Conservation (phyloP, 1,140 invertebrate species). For the Achatina immaculata region DNA sequence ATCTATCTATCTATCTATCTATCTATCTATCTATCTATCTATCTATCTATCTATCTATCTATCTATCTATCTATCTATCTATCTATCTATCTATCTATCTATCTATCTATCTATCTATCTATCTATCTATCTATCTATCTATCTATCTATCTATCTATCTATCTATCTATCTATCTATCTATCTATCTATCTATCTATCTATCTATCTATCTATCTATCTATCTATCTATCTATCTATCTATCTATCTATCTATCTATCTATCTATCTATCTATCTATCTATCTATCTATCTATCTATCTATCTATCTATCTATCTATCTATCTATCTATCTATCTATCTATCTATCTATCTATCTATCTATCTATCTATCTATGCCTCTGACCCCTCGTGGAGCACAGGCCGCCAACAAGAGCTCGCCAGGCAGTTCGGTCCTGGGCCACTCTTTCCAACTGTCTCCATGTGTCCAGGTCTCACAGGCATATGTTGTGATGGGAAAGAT, state of each 20-base stretch:
- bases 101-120: conserved; percentile 4
- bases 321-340: no score
- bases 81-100: conserved; percentile 4
- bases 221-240: conserved; percentile 1
- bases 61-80: conserved; percentile 4
- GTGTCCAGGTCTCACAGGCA: no score
- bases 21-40: conserved; percentile 4
- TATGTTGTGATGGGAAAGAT: no score
- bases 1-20: neutral
- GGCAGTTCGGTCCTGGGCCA: no score
- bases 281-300: no score
- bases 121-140: conserved; percentile 4
- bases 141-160: conserved; percentile 4
- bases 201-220: conserved; percentile 10
- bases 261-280: no score
- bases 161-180: conserved; percentile 4
- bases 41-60: conserved; percentile 4
- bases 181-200: neutral
- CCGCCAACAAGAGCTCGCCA: no score
- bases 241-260: neutral
- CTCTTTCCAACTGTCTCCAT: no score
- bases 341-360: no score
- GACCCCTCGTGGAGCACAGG: no score
- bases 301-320: no score
- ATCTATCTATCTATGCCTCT: no score